Conservation (phyloP, 2,113 vertebrate species). For the Perccottus glenii region DNA sequence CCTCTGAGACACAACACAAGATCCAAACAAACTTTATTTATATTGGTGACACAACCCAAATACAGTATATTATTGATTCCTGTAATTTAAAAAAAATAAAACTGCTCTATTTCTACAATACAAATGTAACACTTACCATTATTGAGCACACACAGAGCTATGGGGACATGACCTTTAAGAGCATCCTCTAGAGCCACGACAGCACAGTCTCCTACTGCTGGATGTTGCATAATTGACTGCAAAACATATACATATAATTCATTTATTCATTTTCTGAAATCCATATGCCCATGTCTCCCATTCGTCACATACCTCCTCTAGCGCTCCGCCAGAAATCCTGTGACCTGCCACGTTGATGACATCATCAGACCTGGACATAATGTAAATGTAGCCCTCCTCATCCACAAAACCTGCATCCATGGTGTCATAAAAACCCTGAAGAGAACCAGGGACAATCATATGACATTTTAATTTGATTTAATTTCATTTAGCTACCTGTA, state of each 20-base stretch:
- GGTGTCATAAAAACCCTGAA: constrained; percentile 94
- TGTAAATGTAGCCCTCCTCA: constrained; percentile 90
- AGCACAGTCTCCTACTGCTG: constrained; percentile 89
- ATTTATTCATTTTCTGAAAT: neutral
- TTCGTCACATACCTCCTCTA: constrained; percentile 87
- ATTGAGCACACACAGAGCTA: constrained; percentile 90
- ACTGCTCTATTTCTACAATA: neutral
- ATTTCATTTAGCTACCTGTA: too few relatives aligned
- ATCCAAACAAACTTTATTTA: constrained; percentile 64
- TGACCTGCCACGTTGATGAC: constrained; percentile 98
- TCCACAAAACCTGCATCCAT: constrained; percentile 96
- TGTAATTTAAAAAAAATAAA: too few relatives aligned
- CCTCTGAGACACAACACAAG: constrained; percentile 68
- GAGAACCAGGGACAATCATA: too few relatives aligned
- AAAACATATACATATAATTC: constrained; percentile 34
- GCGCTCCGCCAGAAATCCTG: constrained; percentile 90
- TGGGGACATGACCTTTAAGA: constrained; percentile 90
- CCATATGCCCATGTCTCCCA: fast-evolving
- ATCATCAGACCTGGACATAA: constrained; percentile 94
- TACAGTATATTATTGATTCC: too few relatives aligned
- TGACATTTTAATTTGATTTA: too few relatives aligned
- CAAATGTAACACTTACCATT: constrained; percentile 79
- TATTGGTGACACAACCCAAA: constrained; percentile 38
- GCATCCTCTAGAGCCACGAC: constrained; percentile 91
- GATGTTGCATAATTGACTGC: constrained; percentile 87